These are phyloP conservation scores for Phyllostomus hastatus DNA, from an alignment of 2,113 vertebrate species.

Conservation along the genomic window DNA sequence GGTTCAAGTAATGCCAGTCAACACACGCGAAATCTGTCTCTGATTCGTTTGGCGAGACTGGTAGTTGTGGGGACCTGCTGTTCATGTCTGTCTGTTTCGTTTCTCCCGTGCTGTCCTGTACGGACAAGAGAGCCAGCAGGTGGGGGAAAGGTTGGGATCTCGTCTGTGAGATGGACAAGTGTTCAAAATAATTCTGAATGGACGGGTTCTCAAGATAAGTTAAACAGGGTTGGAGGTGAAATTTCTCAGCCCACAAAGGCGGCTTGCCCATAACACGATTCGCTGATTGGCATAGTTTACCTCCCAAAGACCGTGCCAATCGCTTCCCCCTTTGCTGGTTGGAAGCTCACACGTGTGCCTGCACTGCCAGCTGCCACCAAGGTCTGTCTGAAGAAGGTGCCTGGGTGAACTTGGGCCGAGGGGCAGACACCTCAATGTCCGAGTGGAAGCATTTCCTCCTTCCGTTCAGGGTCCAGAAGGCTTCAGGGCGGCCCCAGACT, in stretches of 20 bases:
- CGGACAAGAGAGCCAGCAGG: neutral
- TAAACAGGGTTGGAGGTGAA: neutral
- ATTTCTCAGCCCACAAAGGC: neutral
- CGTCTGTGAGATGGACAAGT: neutral
- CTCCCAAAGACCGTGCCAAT: neutral
- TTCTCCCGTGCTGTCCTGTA: neutral
- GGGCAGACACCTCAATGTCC: neutral
- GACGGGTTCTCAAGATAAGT: conserved; percentile 2
- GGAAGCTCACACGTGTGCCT: neutral
- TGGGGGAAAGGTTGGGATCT: neutral
- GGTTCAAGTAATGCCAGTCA: neutral
- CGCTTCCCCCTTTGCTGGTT: neutral
- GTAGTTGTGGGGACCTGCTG: neutral
- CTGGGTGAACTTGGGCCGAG: neutral
- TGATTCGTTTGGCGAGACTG: neutral
- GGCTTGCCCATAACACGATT: neutral
- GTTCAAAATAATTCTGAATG: neutral
- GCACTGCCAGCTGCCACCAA: neutral
- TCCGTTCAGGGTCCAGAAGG: neutral
- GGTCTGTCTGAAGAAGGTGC: neutral
- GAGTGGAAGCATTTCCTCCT: neutral
- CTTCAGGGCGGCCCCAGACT: neutral
- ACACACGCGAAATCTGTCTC: neutral
- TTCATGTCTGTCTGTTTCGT: neutral
- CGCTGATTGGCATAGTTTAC: neutral